These are phyloP conservation scores for Sialia sialis DNA, from an alignment of 2,113 vertebrate genomes.

Conservation along the genomic window DNA sequence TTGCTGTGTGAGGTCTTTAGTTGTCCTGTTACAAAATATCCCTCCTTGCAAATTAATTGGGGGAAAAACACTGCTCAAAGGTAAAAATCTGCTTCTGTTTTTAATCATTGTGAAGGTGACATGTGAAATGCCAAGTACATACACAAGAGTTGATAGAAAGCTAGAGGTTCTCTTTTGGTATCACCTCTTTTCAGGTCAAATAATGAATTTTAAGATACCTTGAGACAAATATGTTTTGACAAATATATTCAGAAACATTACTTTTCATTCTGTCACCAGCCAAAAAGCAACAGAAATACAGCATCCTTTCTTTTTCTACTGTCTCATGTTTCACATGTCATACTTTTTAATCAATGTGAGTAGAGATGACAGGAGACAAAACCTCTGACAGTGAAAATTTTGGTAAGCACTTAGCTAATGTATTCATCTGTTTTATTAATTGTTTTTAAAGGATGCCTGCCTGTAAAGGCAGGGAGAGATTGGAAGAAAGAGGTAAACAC, in stretches of 20 bases:
- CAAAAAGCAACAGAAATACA: neutral
- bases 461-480: neutral
- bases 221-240: neutral
- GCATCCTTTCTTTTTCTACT: neutral
- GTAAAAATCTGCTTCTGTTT: neutral
- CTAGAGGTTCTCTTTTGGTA: neutral
- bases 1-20: neutral
- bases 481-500: neutral
- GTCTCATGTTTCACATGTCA: neutral
- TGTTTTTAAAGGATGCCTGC: neutral
- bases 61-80: neutral
- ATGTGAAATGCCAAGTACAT: neutral
- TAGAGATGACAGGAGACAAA: neutral
- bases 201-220: neutral
- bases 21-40: neutral
- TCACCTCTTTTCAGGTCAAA: neutral
- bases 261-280: neutral
- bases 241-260: neutral
- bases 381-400: neutral
- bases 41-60: neutral
- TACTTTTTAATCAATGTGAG: neutral
- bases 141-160: neutral
- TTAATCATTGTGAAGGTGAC: neutral
- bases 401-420: neutral
- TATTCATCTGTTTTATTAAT: neutral